Conservation (phyloP, 1,140 invertebrate species). For the Camponotus pennsylvanicus region DNA sequence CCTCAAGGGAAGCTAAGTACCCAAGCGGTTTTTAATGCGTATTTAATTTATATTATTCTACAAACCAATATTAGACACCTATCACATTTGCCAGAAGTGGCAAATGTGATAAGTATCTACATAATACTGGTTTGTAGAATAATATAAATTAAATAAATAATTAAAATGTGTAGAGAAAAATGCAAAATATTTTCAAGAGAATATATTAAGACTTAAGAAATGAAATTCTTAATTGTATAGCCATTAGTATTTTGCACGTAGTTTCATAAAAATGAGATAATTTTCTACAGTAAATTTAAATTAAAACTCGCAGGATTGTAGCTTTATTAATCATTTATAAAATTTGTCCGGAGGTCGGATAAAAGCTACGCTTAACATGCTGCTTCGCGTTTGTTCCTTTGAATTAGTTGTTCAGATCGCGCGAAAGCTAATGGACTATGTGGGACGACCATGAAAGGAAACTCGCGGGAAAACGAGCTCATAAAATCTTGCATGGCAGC, state of each 20-base stretch:
- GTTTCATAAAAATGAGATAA: neutral
- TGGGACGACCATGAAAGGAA: conserved; percentile 44
- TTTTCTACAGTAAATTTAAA: neutral
- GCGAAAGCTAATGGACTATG: conserved; percentile 11
- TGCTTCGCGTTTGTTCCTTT: neutral
- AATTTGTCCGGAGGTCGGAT: neutral
- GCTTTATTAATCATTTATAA: neutral
- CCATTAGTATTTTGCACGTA: neutral
- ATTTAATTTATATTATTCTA: too few species aligned
- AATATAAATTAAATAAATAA: too few species aligned
- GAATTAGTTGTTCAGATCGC: neutral
- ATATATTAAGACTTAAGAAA: too few species aligned
- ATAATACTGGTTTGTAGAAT: too few species aligned
- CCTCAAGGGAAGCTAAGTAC: too few species aligned
- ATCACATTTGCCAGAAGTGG: too few species aligned
- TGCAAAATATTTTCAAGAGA: too few species aligned
- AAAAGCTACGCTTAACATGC: neutral
- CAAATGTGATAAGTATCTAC: too few species aligned
- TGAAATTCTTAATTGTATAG: too few species aligned
- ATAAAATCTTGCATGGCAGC: conserved; percentile 55
- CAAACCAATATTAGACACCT: too few species aligned
- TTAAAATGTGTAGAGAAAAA: too few species aligned
- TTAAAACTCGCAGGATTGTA: neutral
- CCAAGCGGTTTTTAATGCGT: too few species aligned
- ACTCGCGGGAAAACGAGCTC: conserved; percentile 63